A percentile compares a stretch with the other conserved stretches of the same genome.
These are phyloP conservation scores for Ceratoteleas bidentatus DNA, from an alignment of 1,140 invertebrate genomes.

Conservation along the genomic window DNA sequence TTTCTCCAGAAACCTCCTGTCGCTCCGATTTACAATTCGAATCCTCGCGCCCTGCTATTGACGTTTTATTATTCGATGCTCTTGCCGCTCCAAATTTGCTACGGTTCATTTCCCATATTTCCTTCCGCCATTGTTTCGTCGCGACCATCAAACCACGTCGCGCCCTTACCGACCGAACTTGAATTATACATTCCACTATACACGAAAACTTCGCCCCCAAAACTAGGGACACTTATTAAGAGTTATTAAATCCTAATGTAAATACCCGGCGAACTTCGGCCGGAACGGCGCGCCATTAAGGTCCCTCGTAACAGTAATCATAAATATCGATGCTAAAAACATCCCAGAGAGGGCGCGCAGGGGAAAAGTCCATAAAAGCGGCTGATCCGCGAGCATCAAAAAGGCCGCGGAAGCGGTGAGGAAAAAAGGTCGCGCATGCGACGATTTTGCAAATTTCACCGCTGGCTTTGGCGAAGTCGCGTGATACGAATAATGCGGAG, in stretches of 20 bases:
- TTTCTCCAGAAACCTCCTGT: slow-evolving; percentile 1
- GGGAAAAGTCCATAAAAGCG: slow-evolving; percentile 22
- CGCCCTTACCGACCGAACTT: slow-evolving; percentile 30
- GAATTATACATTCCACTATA: slow-evolving; percentile 45
- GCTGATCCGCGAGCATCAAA: slow-evolving; percentile 21
- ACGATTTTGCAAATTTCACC: slow-evolving; percentile 59
- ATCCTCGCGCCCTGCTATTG: slow-evolving; percentile 37
- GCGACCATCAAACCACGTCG: background rate
- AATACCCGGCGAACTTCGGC: slow-evolving; percentile 45
- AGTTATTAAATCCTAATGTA: slow-evolving; percentile 61
- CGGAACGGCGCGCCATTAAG: slow-evolving; percentile 35
- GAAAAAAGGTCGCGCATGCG: slow-evolving; percentile 17
- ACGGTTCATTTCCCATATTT: slow-evolving; percentile 35
- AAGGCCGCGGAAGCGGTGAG: slow-evolving; percentile 6
- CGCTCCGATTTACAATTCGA: slow-evolving; percentile 17
- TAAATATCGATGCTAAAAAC: slow-evolving; percentile 49
- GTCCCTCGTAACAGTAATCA: slow-evolving; percentile 57
- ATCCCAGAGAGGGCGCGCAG: background rate
- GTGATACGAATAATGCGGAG: slow-evolving; percentile 54
- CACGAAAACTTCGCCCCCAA: slow-evolving; percentile 33
- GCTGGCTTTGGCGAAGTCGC: slow-evolving; percentile 43
- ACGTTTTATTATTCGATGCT: slow-evolving; percentile 38
- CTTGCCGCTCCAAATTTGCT: slow-evolving; percentile 16
- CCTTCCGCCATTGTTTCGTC: slow-evolving; percentile 29
- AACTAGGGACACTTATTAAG: slow-evolving; percentile 54